Percentiles rank a stretch among this genome's conserved stretches.
phyloP scores from a whole-genome alignment of 2,113 vertebrate genomes.

The Poeciliopsis prolifica region DNA sequence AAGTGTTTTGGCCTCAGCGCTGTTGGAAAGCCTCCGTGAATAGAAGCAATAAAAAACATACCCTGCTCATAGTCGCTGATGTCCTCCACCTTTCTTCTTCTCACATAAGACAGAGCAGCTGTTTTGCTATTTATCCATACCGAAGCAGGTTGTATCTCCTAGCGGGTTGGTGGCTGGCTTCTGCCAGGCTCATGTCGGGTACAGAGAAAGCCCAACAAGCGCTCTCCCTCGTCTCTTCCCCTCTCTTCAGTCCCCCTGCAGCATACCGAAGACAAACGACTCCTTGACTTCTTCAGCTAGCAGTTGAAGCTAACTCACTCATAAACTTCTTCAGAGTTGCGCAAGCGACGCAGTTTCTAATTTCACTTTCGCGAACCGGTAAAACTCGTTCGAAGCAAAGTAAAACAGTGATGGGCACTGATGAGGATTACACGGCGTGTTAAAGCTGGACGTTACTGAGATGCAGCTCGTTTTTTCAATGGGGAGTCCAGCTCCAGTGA shows the following conservation, averaged over 20 bases:
- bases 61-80: conserved; percentile 71
- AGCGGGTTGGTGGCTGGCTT: conserved; percentile 21
- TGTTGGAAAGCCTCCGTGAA: not conserved
- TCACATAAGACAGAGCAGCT: conserved; percentile 59
- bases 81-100: conserved; percentile 43
- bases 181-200: conserved; percentile 55
- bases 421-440: not conserved
- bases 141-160: conserved; percentile 36
- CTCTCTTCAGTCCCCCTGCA: conserved; percentile 26
- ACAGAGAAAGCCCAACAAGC: conserved; percentile 13
- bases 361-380: conserved; percentile 29
- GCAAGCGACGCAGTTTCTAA: conserved; percentile 21
- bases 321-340: conserved; percentile 57
- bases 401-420: not conserved
- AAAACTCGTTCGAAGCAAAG: conserved; percentile 20
- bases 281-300: conserved; percentile 56
- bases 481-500: conserved; percentile 12
- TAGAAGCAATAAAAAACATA: conserved; percentile 24
- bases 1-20: not conserved
- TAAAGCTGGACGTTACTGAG: not conserved
- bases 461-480: conserved; percentile 8
- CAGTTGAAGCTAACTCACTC: conserved; percentile 53
- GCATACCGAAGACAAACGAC: conserved; percentile 52
- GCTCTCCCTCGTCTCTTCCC: not conserved
- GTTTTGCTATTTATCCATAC: conserved; percentile 54